Percentiles rank a stretch among this genome's conserved stretches.
These are phyloP conservation scores for Patiria pectinifera DNA, from an alignment of 53 echinoderm and acorn worm genomes.

Conservation along the genomic window DNA sequence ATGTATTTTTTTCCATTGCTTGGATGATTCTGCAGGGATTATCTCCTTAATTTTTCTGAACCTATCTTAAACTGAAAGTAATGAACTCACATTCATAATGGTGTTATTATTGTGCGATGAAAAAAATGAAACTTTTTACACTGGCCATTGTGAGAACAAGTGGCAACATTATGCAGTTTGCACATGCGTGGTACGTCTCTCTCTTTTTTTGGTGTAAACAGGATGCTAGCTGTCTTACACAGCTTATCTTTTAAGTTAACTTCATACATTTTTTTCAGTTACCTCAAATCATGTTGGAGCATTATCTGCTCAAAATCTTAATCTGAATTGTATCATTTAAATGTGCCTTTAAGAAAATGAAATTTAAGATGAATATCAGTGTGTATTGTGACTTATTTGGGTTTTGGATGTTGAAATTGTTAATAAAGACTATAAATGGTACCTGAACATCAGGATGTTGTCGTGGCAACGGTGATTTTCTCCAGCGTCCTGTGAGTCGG, in stretches of 20 bases:
- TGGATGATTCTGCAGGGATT: too few relatives aligned
- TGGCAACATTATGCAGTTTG: background rate
- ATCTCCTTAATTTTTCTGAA: too few relatives aligned
- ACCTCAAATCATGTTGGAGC: too few relatives aligned
- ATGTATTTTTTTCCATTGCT: too few relatives aligned
- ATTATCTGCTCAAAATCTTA: background rate
- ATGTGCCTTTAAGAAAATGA: background rate
- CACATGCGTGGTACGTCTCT: background rate
- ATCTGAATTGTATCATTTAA: background rate
- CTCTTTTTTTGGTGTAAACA: background rate
- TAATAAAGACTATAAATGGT: background rate
- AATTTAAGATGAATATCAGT: background rate
- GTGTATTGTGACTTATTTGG: background rate
- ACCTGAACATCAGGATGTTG: conserved; percentile 4
- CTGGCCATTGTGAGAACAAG: background rate
- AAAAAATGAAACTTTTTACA: background rate
- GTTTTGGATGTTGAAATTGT: background rate
- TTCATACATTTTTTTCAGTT: too few relatives aligned
- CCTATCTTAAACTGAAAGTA: background rate
- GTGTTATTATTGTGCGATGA: background rate
- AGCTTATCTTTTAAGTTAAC: background rate
- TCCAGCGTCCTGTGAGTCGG: background rate
- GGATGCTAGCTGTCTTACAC: background rate
- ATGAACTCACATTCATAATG: background rate
- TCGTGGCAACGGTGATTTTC: conserved; percentile 19